These are phyloP conservation scores for Drosophila yakuba DNA, from an alignment of 1,140 invertebrate genomes.

Conservation along the genomic window DNA sequence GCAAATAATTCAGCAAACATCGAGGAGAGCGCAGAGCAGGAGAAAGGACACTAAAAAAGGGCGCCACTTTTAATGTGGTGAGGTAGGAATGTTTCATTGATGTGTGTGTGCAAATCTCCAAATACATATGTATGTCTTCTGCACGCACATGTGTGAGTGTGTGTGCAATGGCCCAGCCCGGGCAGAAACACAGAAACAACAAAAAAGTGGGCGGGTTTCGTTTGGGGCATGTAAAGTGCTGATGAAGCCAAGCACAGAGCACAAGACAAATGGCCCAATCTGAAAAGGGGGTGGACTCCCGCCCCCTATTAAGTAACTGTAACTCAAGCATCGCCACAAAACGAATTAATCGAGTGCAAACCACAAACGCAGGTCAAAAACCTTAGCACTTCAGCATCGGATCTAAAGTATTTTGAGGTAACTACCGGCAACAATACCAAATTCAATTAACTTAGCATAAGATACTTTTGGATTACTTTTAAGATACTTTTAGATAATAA, in stretches of 20 bases:
- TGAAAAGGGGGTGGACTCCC: slow-evolving; percentile 23
- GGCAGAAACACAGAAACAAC: slow-evolving; percentile 31
- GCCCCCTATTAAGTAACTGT: slow-evolving; percentile 40
- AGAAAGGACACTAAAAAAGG: slow-evolving; percentile 67
- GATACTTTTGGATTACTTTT: too few relatives aligned
- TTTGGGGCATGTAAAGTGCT: slow-evolving; percentile 40
- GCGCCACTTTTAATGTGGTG: slow-evolving; percentile 80
- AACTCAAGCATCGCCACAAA: slow-evolving; percentile 15
- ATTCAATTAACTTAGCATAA: background rate
- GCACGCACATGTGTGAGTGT: slow-evolving; percentile 32
- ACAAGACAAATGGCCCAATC: slow-evolving; percentile 46
- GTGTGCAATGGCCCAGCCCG: slow-evolving; percentile 47
- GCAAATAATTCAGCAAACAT: slow-evolving; percentile 54
- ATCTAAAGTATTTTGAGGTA: background rate
- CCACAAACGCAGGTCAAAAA: background rate
- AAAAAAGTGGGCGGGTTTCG: slow-evolving; percentile 57
- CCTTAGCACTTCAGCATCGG: background rate
- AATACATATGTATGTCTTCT: slow-evolving; percentile 30
- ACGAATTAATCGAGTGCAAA: slow-evolving; percentile 12
- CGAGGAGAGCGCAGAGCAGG: slow-evolving; percentile 34
- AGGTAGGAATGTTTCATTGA: slow-evolving; percentile 60
- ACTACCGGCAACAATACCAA: background rate
- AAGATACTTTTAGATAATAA: too few relatives aligned
- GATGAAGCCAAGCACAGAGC: slow-evolving; percentile 60
- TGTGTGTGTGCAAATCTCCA: slow-evolving; percentile 20